These are phyloP conservation scores for Zaprionus taronus DNA, from an alignment of 1,140 invertebrate genomes.

Conservation along the genomic window DNA sequence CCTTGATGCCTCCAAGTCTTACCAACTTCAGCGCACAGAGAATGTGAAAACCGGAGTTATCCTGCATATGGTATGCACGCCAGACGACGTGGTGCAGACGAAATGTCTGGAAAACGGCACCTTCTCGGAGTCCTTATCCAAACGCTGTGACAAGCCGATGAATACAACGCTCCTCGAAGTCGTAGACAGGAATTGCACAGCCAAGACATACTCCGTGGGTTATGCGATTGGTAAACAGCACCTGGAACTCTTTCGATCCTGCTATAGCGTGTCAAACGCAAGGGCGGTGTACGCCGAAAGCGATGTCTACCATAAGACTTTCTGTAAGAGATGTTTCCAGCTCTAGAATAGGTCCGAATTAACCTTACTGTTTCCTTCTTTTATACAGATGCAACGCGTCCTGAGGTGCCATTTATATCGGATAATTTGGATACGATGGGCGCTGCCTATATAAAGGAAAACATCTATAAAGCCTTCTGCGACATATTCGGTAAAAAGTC, in stretches of 20 bases:
- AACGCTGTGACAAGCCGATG: slow-evolving; percentile 49
- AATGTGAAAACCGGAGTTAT: slow-evolving; percentile 38
- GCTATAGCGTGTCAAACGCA: slow-evolving; percentile 40
- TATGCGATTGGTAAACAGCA: slow-evolving; percentile 34
- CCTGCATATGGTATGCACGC: slow-evolving; percentile 46
- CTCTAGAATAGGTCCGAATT: not conserved
- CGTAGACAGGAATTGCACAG: slow-evolving; percentile 22
- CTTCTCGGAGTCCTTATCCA: slow-evolving; percentile 27
- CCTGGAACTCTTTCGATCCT: slow-evolving; percentile 62
- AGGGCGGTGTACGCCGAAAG: slow-evolving; percentile 55
- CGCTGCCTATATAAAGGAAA: slow-evolving; percentile 48
- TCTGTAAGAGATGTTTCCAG: slow-evolving; percentile 43
- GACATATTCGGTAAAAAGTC: slow-evolving; percentile 44
- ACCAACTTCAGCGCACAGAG: slow-evolving; percentile 51
- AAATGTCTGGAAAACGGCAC: slow-evolving; percentile 42
- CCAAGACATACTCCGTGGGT: slow-evolving; percentile 48
- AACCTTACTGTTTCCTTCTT: not conserved
- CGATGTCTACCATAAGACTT: slow-evolving; percentile 57
- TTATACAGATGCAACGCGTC: slow-evolving; percentile 44
- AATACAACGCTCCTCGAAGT: not conserved
- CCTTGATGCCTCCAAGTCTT: slow-evolving; percentile 38
- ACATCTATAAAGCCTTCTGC: slow-evolving; percentile 44
- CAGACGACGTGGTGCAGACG: slow-evolving; percentile 27
- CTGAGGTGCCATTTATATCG: slow-evolving; percentile 47
- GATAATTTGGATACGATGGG: slow-evolving; percentile 60